A percentile compares a stretch with the other conserved stretches of the same genome.
phyloP scores from a whole-genome alignment of 2,797 vertebrate species.

The Arctocebus calabarensis region DNA sequence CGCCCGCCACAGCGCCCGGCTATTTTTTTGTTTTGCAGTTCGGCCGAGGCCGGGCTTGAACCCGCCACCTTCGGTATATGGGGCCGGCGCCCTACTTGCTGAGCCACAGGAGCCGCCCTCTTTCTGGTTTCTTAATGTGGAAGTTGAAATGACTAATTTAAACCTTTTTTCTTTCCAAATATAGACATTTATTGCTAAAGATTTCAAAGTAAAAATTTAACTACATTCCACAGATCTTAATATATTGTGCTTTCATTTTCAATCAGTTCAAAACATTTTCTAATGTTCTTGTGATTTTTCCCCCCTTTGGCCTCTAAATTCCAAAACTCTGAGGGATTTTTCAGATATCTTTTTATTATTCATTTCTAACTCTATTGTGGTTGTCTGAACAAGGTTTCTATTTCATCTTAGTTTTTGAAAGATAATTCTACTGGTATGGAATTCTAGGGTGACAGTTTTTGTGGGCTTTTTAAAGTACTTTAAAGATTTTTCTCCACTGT shows the following conservation, averaged over 20 bases:
- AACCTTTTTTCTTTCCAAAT: slow-evolving; percentile 20
- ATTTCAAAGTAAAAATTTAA: background rate
- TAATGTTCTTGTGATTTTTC: background rate
- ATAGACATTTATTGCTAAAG: slow-evolving; percentile 22
- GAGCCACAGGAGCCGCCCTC: background rate
- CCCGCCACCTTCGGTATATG: background rate
- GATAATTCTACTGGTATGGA: slow-evolving; percentile 32
- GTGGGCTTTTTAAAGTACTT: background rate
- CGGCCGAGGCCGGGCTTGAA: too few species aligned
- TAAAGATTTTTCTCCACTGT: background rate
- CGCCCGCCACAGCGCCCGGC: too few species aligned
- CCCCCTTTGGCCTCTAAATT: background rate
- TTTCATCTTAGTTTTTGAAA: slow-evolving; percentile 36
- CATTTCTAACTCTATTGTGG: slow-evolving; percentile 24
- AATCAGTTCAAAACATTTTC: slow-evolving; percentile 39
- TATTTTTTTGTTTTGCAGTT: too few species aligned
- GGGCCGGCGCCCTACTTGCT: too few species aligned
- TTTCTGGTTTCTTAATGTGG: background rate
- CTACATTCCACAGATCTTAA: background rate
- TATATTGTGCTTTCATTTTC: slow-evolving; percentile 34
- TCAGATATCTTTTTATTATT: background rate
- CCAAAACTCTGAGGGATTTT: background rate
- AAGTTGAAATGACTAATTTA: background rate
- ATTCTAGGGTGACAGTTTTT: background rate
- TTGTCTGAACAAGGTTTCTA: slow-evolving; percentile 7